A percentile compares a stretch with the other conserved stretches of the same genome.
Conservation (phyloP, 2,888 invertebrate genomes). For the Ligdia adustata region DNA sequence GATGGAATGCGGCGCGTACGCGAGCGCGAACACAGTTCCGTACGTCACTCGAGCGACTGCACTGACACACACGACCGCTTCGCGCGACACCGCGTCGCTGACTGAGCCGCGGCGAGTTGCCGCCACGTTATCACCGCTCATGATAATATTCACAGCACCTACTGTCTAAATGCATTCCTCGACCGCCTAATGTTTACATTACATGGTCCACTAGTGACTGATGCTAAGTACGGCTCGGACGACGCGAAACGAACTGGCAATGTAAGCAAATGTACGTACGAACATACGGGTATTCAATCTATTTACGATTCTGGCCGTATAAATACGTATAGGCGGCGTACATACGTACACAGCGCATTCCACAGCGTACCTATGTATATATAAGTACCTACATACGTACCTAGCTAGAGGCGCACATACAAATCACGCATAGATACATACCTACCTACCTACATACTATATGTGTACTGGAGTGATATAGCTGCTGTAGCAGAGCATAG, state of each 20-base stretch:
- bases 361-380: constrained; percentile 65
- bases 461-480: constrained; percentile 40
- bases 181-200: constrained; percentile 80
- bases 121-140: constrained; percentile 82
- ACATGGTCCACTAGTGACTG: constrained; percentile 65
- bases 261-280: constrained; percentile 66
- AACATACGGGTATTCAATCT: constrained; percentile 82
- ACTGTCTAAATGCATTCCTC: constrained; percentile 80
- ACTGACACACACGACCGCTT: constrained; percentile 75
- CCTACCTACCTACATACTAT: constrained; percentile 40
- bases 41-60: constrained; percentile 67
- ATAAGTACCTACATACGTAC: constrained; percentile 16
- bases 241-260: constrained; percentile 66
- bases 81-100: constrained; percentile 80
- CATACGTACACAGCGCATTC: constrained; percentile 75
- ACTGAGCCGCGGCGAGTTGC: constrained; percentile 73
- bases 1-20: constrained; percentile 84
- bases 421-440: constrained; percentile 58
- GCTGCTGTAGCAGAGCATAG: constrained; percentile 33
- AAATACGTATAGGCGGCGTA: constrained; percentile 64
- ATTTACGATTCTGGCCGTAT: constrained; percentile 79
- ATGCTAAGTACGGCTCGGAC: constrained; percentile 61
- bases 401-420: constrained; percentile 48
- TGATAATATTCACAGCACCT: constrained; percentile 83
- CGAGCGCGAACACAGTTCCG: constrained; percentile 72